A percentile compares a stretch with the other conserved stretches of the same genome.
These are phyloP conservation scores for Pterocles gutturalis DNA, from an alignment of 2,113 vertebrate species.

Conservation along the genomic window DNA sequence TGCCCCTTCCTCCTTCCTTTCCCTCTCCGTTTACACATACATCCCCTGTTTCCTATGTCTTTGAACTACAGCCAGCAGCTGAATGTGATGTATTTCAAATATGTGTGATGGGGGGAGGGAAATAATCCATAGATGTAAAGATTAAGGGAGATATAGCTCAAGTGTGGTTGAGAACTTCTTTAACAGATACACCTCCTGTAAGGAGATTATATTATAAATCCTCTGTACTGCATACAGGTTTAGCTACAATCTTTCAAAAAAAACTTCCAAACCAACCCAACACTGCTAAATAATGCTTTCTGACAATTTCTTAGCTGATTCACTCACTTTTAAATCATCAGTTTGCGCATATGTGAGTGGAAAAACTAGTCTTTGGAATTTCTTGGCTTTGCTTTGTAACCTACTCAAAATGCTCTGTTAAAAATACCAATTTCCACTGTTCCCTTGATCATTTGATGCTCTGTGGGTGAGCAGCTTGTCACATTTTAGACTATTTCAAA, in stretches of 20 bases:
- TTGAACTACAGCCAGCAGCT: background rate
- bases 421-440: background rate
- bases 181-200: background rate
- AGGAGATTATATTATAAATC: background rate
- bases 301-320: background rate
- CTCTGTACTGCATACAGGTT: background rate
- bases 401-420: background rate
- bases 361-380: fast-evolving
- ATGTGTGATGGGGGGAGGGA: background rate
- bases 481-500: slow-evolving; percentile 2
- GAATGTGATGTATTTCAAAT: background rate
- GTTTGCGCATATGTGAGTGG: background rate
- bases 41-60: background rate
- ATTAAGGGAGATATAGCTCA: background rate
- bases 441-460: background rate
- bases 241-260: background rate
- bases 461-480: slow-evolving; percentile 36
- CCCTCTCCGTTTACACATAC: background rate
- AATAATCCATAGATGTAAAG: background rate
- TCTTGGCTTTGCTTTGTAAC: background rate
- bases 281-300: background rate
- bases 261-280: background rate
- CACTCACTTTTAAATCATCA: background rate
- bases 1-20: background rate
- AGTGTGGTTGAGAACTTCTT: background rate